Evolutionary conservation across 2,113 vertebrate species (phyloP).

Genomic region (Morphnarchus princeps): DNA sequence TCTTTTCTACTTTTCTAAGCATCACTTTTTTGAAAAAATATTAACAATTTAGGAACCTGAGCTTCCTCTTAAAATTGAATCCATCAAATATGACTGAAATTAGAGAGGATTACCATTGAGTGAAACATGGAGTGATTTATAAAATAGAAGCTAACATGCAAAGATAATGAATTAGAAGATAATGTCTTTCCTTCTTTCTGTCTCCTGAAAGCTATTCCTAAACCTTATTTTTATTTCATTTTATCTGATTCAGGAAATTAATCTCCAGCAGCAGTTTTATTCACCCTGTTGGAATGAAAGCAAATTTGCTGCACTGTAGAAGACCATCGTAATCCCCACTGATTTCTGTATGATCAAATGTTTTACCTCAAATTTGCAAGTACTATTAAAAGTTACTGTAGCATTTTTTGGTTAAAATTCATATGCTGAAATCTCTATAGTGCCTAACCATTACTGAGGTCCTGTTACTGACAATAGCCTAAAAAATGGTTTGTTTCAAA

Average conservation of each 20-base stretch:
- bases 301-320: neutral
- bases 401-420: neutral
- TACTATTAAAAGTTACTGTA: neutral
- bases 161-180: neutral
- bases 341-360: neutral
- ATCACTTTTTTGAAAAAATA: fast-evolving
- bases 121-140: neutral
- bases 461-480: neutral
- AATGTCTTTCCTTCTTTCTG: neutral
- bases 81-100: neutral
- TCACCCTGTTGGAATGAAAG: neutral
- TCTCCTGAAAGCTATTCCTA: neutral
- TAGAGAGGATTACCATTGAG: neutral
- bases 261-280: neutral
- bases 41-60: neutral
- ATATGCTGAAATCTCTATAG: neutral
- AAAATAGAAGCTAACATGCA: neutral
- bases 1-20: neutral
- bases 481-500: neutral
- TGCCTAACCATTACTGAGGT: neutral
- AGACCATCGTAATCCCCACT: neutral
- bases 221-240: neutral
- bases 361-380: neutral
- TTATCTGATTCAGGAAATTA: neutral
- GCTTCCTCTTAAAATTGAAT: neutral